Evolutionary conservation across 2,888 invertebrate genomes (phyloP).

Genomic region (Drosophila lacicola): DNA sequence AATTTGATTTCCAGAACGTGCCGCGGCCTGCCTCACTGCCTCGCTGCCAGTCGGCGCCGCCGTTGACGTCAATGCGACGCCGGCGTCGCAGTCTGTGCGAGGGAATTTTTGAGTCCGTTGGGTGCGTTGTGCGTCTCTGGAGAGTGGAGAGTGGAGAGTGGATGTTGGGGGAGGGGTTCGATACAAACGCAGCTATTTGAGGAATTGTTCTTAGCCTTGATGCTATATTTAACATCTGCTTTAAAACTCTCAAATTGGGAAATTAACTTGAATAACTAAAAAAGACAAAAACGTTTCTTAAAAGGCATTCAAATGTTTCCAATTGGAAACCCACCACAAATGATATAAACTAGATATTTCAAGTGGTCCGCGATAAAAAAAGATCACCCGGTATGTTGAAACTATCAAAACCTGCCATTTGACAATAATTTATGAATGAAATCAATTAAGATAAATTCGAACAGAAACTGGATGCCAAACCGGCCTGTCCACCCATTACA

Average conservation of each 20-base stretch:
- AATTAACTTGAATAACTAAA: neutral
- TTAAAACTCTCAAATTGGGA: conserved; percentile 1
- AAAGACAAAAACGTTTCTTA: neutral
- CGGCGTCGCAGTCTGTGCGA: conserved; percentile 27
- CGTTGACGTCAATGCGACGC: conserved; percentile 70
- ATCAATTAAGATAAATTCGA: conserved; percentile 73
- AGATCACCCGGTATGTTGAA: conserved; percentile 7
- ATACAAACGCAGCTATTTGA: conserved; percentile 39
- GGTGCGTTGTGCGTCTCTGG: conserved; percentile 15
- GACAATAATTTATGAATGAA: conserved; percentile 69
- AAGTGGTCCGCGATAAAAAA: conserved; percentile 8
- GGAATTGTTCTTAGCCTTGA: conserved; percentile 42
- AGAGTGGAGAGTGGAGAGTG: conserved; percentile 14
- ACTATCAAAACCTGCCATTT: conserved; percentile 36
- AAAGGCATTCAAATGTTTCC: neutral
- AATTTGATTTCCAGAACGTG: conserved; percentile 79
- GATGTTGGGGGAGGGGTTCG: conserved; percentile 36
- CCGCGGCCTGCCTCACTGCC: conserved; percentile 72
- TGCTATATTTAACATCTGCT: conserved; percentile 46
- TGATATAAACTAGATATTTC: neutral
- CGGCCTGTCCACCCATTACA: conserved; percentile 27
- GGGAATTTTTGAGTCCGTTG: conserved; percentile 33
- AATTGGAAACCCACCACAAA: neutral
- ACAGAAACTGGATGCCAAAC: conserved; percentile 39
- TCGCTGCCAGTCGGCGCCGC: conserved; percentile 54